Evolutionary conservation across 2,797 vertebrate species (phyloP).

Genomic region (Pangasius djambal): DNA sequence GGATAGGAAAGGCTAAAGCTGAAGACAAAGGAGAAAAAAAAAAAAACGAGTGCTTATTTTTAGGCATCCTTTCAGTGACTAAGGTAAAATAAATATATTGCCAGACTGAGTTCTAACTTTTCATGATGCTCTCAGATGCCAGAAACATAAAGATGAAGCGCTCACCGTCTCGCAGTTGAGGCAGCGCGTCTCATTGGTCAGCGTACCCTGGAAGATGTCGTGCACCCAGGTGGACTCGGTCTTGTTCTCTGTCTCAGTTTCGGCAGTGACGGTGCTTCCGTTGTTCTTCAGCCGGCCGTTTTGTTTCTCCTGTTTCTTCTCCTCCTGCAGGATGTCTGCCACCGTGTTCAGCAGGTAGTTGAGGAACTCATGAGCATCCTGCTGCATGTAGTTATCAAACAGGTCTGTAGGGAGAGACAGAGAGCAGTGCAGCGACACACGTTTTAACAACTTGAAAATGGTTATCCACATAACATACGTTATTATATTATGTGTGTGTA

Average conservation of each 20-base stretch:
- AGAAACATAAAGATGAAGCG: background rate
- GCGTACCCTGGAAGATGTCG: conserved; percentile 97
- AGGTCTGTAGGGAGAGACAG: conserved; percentile 79
- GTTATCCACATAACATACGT: background rate
- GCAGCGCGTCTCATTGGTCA: conserved; percentile 98
- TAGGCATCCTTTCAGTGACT: background rate
- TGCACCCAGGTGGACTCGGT: conserved; percentile 95
- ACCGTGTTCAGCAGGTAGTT: conserved; percentile 98
- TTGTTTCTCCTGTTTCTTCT: conserved; percentile 95
- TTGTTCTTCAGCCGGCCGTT: conserved; percentile 94
- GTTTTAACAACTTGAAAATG: background rate
- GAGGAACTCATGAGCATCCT: conserved; percentile 96
- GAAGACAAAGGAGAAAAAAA: background rate
- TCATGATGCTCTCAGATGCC: background rate
- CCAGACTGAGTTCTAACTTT: background rate
- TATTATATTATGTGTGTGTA: too few species aligned
- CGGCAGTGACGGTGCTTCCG: conserved; percentile 79
- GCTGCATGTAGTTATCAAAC: conserved; percentile 99
- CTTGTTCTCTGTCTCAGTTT: conserved; percentile 80
- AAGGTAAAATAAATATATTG: too few species aligned
- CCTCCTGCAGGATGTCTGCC: conserved; percentile 96
- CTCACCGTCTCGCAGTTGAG: conserved; percentile 97
- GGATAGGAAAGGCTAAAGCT: background rate
- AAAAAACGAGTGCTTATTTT: background rate
- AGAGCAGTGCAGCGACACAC: background rate